Evolutionary conservation across 2,888 invertebrate genomes (phyloP).

Genomic region (Euclidia mi): DNA sequence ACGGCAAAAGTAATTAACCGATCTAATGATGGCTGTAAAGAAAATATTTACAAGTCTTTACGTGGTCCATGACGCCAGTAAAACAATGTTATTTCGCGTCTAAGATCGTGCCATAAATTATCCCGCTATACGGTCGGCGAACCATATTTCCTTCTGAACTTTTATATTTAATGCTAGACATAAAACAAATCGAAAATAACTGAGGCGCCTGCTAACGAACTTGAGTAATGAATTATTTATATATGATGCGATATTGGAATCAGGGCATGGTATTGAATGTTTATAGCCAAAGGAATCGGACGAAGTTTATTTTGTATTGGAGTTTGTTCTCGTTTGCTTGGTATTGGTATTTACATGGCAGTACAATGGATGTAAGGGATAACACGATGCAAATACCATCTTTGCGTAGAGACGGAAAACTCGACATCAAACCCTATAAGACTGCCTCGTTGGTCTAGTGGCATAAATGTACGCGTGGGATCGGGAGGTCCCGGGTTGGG

Average conservation of each 20-base stretch:
- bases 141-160: constrained; percentile 37
- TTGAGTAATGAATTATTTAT: constrained; percentile 22
- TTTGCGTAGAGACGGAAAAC: too few relatives aligned
- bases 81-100: constrained; percentile 27
- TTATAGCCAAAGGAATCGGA: constrained; percentile 13
- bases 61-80: constrained; percentile 13
- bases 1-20: constrained; percentile 13
- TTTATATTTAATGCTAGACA: constrained; percentile 32
- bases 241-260: constrained; percentile 11
- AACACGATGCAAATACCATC: too few relatives aligned
- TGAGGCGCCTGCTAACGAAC: constrained; percentile 29
- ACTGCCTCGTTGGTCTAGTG: too few relatives aligned
- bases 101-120: constrained; percentile 19
- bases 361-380: too few relatives aligned
- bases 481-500: too few relatives aligned
- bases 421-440: too few relatives aligned
- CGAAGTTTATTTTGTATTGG: not conserved
- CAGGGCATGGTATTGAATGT: constrained; percentile 18
- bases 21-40: constrained; percentile 9
- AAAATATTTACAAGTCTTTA: constrained; percentile 5
- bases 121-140: constrained; percentile 24
- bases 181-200: constrained; percentile 37
- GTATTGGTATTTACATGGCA: constrained; percentile 1
- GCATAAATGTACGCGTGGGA: too few relatives aligned
- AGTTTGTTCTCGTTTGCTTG: not conserved